Percentiles rank a stretch among this genome's conserved stretches.
These are phyloP conservation scores for Sylvicola cinctus DNA, from an alignment of 2,888 invertebrate species.

Conservation along the genomic window DNA sequence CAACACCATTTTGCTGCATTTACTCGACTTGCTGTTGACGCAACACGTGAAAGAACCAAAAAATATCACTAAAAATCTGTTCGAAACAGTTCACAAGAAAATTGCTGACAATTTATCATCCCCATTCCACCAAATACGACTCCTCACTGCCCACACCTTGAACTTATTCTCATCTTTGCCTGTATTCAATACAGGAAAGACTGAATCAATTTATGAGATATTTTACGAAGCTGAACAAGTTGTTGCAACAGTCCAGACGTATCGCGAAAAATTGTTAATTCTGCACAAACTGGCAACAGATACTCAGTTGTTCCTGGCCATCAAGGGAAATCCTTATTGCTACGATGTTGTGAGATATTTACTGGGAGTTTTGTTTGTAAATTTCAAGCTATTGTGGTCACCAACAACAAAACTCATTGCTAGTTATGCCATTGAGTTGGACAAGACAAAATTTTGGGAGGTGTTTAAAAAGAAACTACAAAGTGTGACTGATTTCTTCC, in stretches of 20 bases:
- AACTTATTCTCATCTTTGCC: conserved; percentile 34
- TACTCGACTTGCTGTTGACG: too few species aligned
- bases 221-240: conserved; percentile 52
- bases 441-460: conserved; percentile 47
- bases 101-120: conserved; percentile 43
- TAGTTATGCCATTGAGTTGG: conserved; percentile 43
- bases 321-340: conserved; percentile 33
- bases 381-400: conserved; percentile 80
- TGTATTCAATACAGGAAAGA: not conserved
- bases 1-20: conserved; percentile 1
- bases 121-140: conserved; percentile 44
- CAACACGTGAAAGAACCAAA: conserved; percentile 7
- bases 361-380: conserved; percentile 62
- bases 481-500: conserved; percentile 28
- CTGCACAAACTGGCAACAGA: conserved; percentile 52
- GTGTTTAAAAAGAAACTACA: conserved; percentile 40
- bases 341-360: conserved; percentile 51
- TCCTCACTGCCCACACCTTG: conserved; percentile 52
- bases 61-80: conserved; percentile 18
- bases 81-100: conserved; percentile 28
- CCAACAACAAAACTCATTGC: conserved; percentile 56
- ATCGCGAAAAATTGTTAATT: conserved; percentile 52
- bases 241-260: conserved; percentile 51
- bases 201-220: conserved; percentile 33
- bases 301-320: conserved; percentile 31